These are phyloP conservation scores for Siniperca knerii DNA, from an alignment of 2,113 vertebrate genomes.

Conservation along the genomic window DNA sequence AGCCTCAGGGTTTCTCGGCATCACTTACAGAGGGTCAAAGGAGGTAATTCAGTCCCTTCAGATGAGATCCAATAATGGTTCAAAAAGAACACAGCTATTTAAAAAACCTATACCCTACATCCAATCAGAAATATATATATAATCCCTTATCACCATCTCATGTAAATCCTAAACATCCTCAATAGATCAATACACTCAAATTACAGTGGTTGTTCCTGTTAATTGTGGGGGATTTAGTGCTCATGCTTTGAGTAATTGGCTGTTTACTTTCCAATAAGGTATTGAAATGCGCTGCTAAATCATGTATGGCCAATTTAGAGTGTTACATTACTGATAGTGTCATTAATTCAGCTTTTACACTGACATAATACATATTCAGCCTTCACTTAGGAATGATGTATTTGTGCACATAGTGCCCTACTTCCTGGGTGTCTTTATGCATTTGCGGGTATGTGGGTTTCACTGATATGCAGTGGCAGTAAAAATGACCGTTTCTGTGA, in stretches of 20 bases:
- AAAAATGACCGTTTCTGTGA: conserved; percentile 64
- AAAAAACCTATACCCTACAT: neutral
- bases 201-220: conserved; percentile 36
- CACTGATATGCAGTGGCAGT: conserved; percentile 53
- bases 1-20: conserved; percentile 48
- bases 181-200: conserved; percentile 28
- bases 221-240: conserved; percentile 54
- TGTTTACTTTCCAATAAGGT: conserved; percentile 55
- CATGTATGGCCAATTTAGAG: conserved; percentile 23
- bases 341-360: conserved; percentile 51
- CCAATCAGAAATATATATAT: conserved; percentile 11
- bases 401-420: neutral
- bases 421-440: conserved; percentile 11
- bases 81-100: neutral
- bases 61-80: conserved; percentile 40
- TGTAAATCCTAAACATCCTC: conserved; percentile 3
- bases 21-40: conserved; percentile 56
- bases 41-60: conserved; percentile 28
- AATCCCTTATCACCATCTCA: neutral
- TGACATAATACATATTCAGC: conserved; percentile 22
- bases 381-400: conserved; percentile 27
- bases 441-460: conserved; percentile 44
- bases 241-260: conserved; percentile 50
- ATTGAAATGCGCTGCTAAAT: conserved; percentile 33
- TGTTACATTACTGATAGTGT: conserved; percentile 34